A percentile compares a stretch with the other conserved stretches of the same genome.
phyloP scores from a whole-genome alignment of 2,888 invertebrate species.

The Chalcis sispes region DNA sequence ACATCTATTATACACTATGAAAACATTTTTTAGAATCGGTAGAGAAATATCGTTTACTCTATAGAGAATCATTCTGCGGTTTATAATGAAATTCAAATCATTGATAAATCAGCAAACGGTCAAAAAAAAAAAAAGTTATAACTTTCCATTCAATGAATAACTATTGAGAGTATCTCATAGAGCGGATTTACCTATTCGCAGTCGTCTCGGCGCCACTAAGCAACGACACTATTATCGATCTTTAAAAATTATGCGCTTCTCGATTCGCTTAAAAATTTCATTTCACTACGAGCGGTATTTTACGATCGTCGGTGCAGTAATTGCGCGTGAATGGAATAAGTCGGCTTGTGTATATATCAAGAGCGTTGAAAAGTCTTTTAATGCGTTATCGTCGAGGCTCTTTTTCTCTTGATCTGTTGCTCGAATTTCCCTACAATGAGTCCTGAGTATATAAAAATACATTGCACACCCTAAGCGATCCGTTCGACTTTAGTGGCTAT shows the following conservation, averaged over 20 bases:
- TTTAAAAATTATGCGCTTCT: conserved; percentile 24
- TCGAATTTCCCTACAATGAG: conserved; percentile 51
- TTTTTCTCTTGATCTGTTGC: conserved; percentile 21
- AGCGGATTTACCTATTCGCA: too few species aligned
- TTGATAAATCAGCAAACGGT: too few species aligned
- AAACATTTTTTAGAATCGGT: too few species aligned
- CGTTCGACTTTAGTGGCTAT: conserved; percentile 40
- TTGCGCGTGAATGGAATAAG: conserved; percentile 44
- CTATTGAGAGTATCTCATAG: too few species aligned
- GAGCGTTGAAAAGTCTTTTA: conserved; percentile 27
- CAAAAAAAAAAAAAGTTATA: too few species aligned
- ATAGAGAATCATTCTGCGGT: too few species aligned
- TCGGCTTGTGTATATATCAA: conserved; percentile 1
- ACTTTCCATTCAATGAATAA: too few species aligned
- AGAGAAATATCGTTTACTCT: too few species aligned
- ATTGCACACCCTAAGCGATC: not conserved
- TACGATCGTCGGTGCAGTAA: conserved; percentile 19
- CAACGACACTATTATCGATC: conserved; percentile 38
- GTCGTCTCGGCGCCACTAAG: not conserved
- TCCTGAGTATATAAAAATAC: conserved; percentile 16
- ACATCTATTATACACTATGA: too few species aligned
- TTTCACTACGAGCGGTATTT: too few species aligned
- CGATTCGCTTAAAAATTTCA: not conserved
- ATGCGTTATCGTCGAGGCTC: conserved; percentile 46
- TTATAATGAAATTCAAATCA: too few species aligned